Base-by-base conservation (phyloP, 1,140 invertebrate genomes). In the Zaprionus ghesquierei region DNA sequence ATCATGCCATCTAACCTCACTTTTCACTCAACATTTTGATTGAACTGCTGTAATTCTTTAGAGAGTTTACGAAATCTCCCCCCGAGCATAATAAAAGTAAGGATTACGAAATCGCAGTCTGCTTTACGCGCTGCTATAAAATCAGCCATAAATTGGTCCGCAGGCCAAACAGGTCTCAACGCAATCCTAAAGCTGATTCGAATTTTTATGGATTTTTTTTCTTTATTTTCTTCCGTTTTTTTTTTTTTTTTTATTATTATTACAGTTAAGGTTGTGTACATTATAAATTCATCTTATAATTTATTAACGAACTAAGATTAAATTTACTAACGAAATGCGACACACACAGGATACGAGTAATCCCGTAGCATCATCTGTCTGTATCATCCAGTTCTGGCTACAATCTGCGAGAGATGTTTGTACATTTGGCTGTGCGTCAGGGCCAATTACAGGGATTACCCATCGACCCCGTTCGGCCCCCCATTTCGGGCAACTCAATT, bases 241-340 rank as follows among this genome's bases (percentile, higher is more conserved):
- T 22, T 20, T 22, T 51, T 60, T 64, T 18, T 15, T 23, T 22
- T 53, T 9, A 13, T n/a, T n/a, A n/a, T n/a, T 50, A 49, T 46
- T 64, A 58, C 68, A 61, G 27, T 59, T 29, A 13, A 20, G 25
- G 25, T 22, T 46, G 62, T 69, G 27, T 61, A 64, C 27, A 59
- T 56, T 60, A 78, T 87, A 87, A 85, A 87, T 81, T 87, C 78
- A 69, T 63, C 63, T 73, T 74, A 74, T 44, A 59, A 35, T 70
- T 63, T 69, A 59, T 50, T 25, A 60, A 55, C 25, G 56, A 38
- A 38, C 69, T 50, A 72, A 41, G 59, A 50, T 13, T 63, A 56
- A 56, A 31, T 54, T 44, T 60, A 55, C 56, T 50, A 79, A 64
- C 65, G 66, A 63, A 50, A 49, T 13, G 50, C 20, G 35, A 72